Evolutionary conservation across 2,113 vertebrate genomes (phyloP), one percentile per base, ranked within the genome.

Genomic region (Bungarus multicinctus): DNA sequence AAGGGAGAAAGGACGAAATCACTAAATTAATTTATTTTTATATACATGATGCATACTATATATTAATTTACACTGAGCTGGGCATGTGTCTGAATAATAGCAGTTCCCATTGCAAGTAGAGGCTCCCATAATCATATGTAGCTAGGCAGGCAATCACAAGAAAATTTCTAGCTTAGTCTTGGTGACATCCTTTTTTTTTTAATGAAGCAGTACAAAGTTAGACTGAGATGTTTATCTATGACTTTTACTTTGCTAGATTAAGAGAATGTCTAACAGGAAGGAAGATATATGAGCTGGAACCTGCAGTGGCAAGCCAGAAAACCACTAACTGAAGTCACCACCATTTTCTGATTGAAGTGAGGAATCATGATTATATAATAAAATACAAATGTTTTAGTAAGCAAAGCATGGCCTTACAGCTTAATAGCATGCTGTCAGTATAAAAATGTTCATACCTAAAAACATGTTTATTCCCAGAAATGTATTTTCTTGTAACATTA

Each of bases 381-480:
- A 86, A 86, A 90, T 47, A 52, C 57, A 90, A 60, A 93, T 45
- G 43, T 2, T 16, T 86, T 43, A 20, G 34, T 43, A 81, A 81
- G 34, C 11, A 58, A 25, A 85, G 85, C 55, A 60, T 34, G 18
- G 57, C 88, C 12, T 54, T 14, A 6, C 3, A 55, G 74, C 10
- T 7, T 39, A 54, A 92, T 10, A 16, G 74, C 10, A 4, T 86
- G 10, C 0, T 0, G 88, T 43, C 54, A 52, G 25, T 47, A 50
- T 89, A 90, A 64, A 52, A 60, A 18, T 4, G 7, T 39, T 54
- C 85, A 87, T 18, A 10, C 0, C 47, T 74, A 45, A 91, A 74
- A 60, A 43, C 0, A 89, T 87, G 14, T 0, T 90, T 5, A 27
- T 0, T 89, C n/a, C 0, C 0, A 0, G 39, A 22, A 45, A 81